A percentile compares a stretch with the other conserved stretches of the same genome.
These are phyloP conservation scores for Ammodytes marinus DNA, from an alignment of 2,113 vertebrate species.

Conservation along the genomic window DNA sequence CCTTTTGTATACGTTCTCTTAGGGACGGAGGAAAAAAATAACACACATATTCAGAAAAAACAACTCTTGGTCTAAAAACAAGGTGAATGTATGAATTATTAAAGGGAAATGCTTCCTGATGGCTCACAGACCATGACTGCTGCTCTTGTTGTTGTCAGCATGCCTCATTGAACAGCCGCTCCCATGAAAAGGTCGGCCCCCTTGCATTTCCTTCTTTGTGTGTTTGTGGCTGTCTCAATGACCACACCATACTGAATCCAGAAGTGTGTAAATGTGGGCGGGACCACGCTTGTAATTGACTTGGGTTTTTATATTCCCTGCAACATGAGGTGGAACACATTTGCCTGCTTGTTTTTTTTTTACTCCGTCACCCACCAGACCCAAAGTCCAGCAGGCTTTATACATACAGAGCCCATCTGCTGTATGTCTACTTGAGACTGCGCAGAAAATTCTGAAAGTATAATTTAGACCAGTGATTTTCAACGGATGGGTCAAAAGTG, in stretches of 20 bases:
- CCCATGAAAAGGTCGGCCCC: conserved; percentile 24
- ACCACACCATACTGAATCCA: conserved; percentile 33
- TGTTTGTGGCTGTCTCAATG: conserved; percentile 13
- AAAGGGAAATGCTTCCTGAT: conserved; percentile 63
- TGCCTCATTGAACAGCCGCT: conserved; percentile 57
- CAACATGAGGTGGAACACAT: conserved; percentile 37
- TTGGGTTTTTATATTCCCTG: conserved; percentile 42
- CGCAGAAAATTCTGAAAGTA: conserved; percentile 31
- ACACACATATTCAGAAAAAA: conserved; percentile 45
- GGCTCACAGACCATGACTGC: conserved; percentile 50
- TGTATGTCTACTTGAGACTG: conserved; percentile 20
- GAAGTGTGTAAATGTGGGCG: conserved; percentile 14
- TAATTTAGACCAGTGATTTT: not conserved
- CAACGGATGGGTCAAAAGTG: too few species aligned
- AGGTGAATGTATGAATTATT: conserved; percentile 70
- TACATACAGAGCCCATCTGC: not conserved
- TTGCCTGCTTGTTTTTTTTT: conserved; percentile 42
- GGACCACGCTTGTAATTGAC: conserved; percentile 20
- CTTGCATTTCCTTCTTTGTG: conserved; percentile 11
- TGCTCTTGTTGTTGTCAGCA: conserved; percentile 53
- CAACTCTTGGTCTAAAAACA: conserved; percentile 53
- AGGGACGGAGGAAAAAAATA: conserved; percentile 26
- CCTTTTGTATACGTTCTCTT: conserved; percentile 11
- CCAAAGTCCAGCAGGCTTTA: conserved; percentile 27
- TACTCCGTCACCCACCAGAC: conserved; percentile 45